Conservation (phyloP, 2,888 invertebrate species). For the Thumatha senex region DNA sequence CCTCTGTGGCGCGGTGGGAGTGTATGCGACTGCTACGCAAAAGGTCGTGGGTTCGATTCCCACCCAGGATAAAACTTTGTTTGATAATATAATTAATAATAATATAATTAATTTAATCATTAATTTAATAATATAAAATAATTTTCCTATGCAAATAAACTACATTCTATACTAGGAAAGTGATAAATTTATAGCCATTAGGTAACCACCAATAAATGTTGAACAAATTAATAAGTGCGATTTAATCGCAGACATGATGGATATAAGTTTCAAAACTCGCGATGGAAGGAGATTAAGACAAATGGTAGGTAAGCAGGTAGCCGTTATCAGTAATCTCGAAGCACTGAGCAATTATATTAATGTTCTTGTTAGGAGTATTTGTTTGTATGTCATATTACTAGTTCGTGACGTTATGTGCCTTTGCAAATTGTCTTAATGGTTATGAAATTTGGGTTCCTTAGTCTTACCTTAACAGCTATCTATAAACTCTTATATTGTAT, state of each 20-base stretch:
- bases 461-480: background rate
- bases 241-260: conserved; percentile 8
- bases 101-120: no score
- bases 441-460: conserved; percentile 10
- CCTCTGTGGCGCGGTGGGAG: no score
- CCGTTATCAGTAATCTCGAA: conserved; percentile 53
- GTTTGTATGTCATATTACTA: conserved; percentile 46
- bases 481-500: no score
- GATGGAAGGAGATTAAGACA: conserved; percentile 27
- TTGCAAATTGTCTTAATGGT: background rate
- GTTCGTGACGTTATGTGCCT: conserved; percentile 14
- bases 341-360: conserved; percentile 53
- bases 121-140: no score
- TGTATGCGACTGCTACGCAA: no score
- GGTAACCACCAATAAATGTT: background rate
- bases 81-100: no score
- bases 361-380: conserved; percentile 42
- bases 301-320: conserved; percentile 35
- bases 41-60: no score
- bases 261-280: no score
- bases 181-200: background rate
- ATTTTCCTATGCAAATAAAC: no score
- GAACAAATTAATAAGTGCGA: conserved; percentile 28
- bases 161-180: background rate
- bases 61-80: no score